These are phyloP conservation scores for Thryonomys swinderianus DNA, from an alignment of 2,113 vertebrate genomes.

Conservation along the genomic window DNA sequence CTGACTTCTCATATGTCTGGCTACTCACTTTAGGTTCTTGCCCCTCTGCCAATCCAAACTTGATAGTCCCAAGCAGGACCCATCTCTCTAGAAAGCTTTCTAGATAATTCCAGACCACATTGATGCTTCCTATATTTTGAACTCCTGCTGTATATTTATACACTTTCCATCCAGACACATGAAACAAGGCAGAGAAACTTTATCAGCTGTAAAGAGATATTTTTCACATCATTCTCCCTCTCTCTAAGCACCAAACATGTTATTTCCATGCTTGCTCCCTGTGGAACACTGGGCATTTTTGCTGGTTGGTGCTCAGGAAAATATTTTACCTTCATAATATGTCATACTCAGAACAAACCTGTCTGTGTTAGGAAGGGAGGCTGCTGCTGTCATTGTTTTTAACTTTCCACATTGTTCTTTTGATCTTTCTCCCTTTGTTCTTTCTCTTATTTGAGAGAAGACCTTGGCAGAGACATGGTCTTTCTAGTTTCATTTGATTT, in stretches of 20 bases:
- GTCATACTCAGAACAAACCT: not conserved
- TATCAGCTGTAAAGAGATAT: not conserved
- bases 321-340: not conserved
- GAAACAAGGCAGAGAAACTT: not conserved
- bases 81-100: not conserved
- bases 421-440: not conserved
- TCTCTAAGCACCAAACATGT: not conserved
- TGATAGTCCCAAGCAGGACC: not conserved
- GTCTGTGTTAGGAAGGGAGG: not conserved
- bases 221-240: not conserved
- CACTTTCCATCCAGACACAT: not conserved
- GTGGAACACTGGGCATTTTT: not conserved
- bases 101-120: not conserved
- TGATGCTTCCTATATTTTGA: not conserved
- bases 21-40: not conserved
- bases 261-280: not conserved
- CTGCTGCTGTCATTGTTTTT: not conserved
- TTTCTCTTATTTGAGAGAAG: not conserved
- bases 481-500: not conserved
- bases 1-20: not conserved
- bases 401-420: not conserved
- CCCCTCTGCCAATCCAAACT: not conserved
- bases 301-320: not conserved
- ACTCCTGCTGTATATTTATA: not conserved
- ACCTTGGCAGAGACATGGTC: not conserved